Evolutionary conservation across 2,797 vertebrate genomes (phyloP), one percentile per base, ranked within the genome.

Genomic region (Cyprinodon diabolis): DNA sequence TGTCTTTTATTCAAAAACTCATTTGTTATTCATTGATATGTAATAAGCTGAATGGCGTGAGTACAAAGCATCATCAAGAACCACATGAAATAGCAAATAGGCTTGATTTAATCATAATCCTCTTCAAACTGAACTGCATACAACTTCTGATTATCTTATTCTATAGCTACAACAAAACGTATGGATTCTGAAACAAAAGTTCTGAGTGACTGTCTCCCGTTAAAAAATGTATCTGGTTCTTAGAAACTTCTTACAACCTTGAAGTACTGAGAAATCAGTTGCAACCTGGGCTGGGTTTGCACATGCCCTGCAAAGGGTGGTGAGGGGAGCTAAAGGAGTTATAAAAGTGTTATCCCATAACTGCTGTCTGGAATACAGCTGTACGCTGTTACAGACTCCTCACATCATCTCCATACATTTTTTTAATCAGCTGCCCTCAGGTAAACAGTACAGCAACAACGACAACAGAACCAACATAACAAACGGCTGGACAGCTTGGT

Each of bases 201-300:
- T n/a, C 66, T 57, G 49, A 55, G 78, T 75, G 35, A 56, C 62
- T n/a, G 56, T 69, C 65, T 73, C 87, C 80, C 77, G 80, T 86
- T 30, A 51, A 71, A 75, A 65, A 13, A 13, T 48, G 45, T 17
- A 66, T 40, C 43, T 19, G 8, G 49, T 8, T 37, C 12, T 1
- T 10, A 25, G 4, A 45, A 57, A 10, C 14, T 96, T 96, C 96
- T 95, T 94, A 93, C 92, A 88, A 94, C 95, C 95, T 93, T 95
- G 95, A 95, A 96, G 95, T 95, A 96, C 95, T 89, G 92, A 92
- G 80, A 94, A 96, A 96, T 96, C 95, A 96, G 96, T 95, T 95
- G 95, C 94, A 94, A 91, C 82, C 91, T 96, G 21, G 60, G 60
- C 2, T 43, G 40, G 19, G 60, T 19, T n/a, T n/a, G 60, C 40